Conservation (phyloP, 2,797 vertebrate genomes). For the Coranthus polyacanthus region DNA sequence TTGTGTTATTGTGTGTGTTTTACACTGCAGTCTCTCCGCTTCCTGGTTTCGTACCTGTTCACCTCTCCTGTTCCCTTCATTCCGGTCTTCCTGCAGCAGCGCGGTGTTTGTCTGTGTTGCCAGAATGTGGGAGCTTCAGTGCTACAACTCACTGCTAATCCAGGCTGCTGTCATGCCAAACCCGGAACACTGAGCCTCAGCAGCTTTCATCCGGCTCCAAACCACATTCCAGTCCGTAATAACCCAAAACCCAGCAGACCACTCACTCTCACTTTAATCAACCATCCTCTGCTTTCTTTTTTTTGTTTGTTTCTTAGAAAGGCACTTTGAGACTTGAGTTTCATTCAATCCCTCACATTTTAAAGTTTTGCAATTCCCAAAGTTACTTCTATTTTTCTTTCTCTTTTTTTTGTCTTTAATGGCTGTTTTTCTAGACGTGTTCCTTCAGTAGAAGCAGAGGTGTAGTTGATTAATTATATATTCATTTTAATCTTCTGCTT, state of each 20-base stretch:
- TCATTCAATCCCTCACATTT: not conserved
- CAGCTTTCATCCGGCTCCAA: slow-evolving; percentile 44
- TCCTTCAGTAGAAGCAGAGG: too few relatives aligned
- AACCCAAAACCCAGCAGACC: slow-evolving; percentile 19
- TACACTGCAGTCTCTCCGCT: not conserved
- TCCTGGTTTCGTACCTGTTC: not conserved
- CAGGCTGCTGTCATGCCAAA: slow-evolving; percentile 11
- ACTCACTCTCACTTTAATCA: slow-evolving; percentile 20
- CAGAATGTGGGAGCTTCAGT: slow-evolving; percentile 11
- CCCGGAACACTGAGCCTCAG: not conserved
- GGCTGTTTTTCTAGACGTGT: too few relatives aligned
- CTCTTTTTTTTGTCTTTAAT: too few relatives aligned
- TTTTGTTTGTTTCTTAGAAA: not conserved
- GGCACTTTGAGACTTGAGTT: not conserved
- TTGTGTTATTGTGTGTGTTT: too few relatives aligned
- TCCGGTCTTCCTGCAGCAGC: not conserved
- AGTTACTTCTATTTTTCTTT: too few relatives aligned
- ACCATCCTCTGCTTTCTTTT: not conserved
- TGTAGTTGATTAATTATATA: too few relatives aligned
- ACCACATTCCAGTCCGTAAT: slow-evolving; percentile 20
- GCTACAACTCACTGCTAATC: slow-evolving; percentile 15
- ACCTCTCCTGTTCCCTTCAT: not conserved
- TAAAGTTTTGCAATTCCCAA: not conserved
- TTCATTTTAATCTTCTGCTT: not conserved
- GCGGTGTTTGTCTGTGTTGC: not conserved